Evolutionary conservation across 2,888 invertebrate genomes (phyloP).

Genomic region (Portevinia maculata): DNA sequence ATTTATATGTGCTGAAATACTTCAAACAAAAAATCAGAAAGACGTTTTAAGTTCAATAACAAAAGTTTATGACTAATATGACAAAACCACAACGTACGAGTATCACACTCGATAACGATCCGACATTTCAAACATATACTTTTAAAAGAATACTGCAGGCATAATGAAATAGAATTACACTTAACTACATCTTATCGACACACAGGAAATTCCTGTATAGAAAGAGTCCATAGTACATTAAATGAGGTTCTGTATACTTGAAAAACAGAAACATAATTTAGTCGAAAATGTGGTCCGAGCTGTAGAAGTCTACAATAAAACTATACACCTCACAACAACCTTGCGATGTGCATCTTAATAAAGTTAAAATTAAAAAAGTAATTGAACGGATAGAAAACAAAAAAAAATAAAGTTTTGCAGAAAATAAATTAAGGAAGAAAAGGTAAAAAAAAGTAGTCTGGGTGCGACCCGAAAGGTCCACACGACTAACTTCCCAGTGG

Average conservation of each 20-base stretch:
- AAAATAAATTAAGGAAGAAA: constrained; percentile 27
- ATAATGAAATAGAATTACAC: constrained; percentile 6
- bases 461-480: no score
- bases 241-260: constrained; percentile 21
- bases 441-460: no score
- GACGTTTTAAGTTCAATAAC: constrained; percentile 12
- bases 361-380: constrained; percentile 5
- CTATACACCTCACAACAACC: constrained; percentile 26
- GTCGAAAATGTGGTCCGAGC: constrained; percentile 3
- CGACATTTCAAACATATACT: constrained; percentile 6
- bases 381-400: constrained; percentile 11
- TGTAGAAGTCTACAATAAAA: constrained; percentile 17
- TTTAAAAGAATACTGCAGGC: constrained; percentile 5
- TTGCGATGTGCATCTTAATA: constrained; percentile 15
- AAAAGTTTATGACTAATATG: constrained; percentile 28
- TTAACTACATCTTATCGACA: constrained; percentile 13
- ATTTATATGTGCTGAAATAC: constrained; percentile 21
- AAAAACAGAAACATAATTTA: constrained; percentile 24
- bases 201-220: constrained; percentile 28
- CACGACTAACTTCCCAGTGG: no score
- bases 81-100: constrained; percentile 3
- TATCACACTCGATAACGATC: constrained; percentile 27
- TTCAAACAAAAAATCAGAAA: constrained; percentile 7
- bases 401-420: constrained; percentile 13
- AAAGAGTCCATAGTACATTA: constrained; percentile 4